Base-by-base conservation (phyloP, 2,888 invertebrate species). In the Drosophila mayaguana region DNA sequence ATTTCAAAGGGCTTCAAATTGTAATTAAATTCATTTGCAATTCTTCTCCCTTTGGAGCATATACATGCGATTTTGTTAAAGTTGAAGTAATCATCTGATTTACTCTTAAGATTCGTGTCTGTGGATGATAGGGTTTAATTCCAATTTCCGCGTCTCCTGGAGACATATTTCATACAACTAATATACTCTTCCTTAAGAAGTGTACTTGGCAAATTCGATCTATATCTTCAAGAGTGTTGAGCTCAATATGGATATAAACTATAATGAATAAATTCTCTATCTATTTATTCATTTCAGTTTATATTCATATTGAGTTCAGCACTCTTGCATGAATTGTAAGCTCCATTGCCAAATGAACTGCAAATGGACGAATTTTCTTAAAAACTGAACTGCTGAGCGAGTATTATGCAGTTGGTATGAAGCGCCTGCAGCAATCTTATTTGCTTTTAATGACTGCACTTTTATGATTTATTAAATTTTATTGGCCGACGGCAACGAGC, bases 1-100 rank as follows among this genome's bases (percentile, higher is more conserved):
- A 28, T 22, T 36, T 11, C 32, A 34, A 63, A 51, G 25, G 25
- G 20, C 34, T n/a, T 18, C 14, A 63, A 45, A 64, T 54, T 46
- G 34, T 34, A 34, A 50, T 50, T 20, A 50, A 50, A 50, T 46
- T 61, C 34, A 63, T 34, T n/a, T 60, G 18, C 42, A 42, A 50
- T 42, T 46, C 20, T 9, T 25, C 11, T 7, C 12, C 38, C 46
- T 25, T 18, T 3, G 2, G 50, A 8, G 50, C 8, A 14, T 34
- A 50, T 50, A 0, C 7, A 50, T 50, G 1, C 7, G 12, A 0
- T 50, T 50, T n/a, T 28, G 25, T 36, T 14, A 5, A 36, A 36
- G 1, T 36, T 36, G 36, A 5, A 14, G 28, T 28, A 28, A 1
- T 28, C 28, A 8, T 28, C 28, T 28, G 28, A 8, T 28, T 28